Evolutionary conservation across 2,113 vertebrate species (phyloP).

Genomic region (Monopterus albus): DNA sequence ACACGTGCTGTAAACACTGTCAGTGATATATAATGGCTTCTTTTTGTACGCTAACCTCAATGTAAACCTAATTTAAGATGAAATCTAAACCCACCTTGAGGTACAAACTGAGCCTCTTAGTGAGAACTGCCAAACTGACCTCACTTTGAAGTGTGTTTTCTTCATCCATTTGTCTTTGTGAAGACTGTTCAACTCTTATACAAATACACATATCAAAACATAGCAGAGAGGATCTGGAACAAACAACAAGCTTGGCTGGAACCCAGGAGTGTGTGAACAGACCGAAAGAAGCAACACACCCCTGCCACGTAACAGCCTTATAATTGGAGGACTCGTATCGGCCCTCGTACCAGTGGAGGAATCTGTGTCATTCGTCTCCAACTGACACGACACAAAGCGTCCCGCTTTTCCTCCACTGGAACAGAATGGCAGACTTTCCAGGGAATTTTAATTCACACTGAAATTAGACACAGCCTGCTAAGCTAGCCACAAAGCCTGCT

Average conservation of each 20-base stretch:
- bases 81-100: conserved; percentile 7
- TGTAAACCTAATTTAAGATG: conserved; percentile 3
- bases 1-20: conserved; percentile 20
- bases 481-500: conserved; percentile 47
- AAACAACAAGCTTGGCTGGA: conserved; percentile 27
- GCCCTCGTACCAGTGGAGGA: conserved; percentile 38
- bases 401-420: conserved; percentile 58
- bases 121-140: not conserved
- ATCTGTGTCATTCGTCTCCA: conserved; percentile 62
- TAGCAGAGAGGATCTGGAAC: not conserved
- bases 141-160: not conserved
- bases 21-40: not conserved
- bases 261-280: conserved; percentile 25
- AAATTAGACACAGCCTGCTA: conserved; percentile 51
- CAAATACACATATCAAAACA: conserved; percentile 24
- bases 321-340: conserved; percentile 65
- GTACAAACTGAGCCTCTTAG: not conserved
- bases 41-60: conserved; percentile 2
- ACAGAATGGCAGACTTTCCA: conserved; percentile 45
- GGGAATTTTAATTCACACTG: conserved; percentile 56
- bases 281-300: conserved; percentile 41
- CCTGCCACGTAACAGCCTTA: conserved; percentile 46
- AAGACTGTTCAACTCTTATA: conserved; percentile 8
- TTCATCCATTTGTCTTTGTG: not conserved
- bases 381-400: conserved; percentile 48